Evolutionary conservation across 2,113 vertebrate species (phyloP), one percentile per base, ranked within the genome.

Genomic region (Ictalurus punctatus): DNA sequence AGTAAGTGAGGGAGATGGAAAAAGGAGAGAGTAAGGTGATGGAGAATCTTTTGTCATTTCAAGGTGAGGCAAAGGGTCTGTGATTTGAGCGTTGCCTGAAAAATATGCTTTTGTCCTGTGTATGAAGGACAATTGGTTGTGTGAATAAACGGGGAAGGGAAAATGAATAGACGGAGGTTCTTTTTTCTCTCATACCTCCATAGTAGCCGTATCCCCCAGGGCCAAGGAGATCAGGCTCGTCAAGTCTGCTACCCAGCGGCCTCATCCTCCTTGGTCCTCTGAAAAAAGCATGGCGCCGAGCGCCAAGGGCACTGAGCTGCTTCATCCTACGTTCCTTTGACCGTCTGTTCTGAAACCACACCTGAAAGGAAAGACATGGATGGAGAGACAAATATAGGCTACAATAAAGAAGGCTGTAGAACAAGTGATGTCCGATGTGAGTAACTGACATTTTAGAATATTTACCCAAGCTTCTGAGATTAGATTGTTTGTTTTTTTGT

Each of bases 261-360:
- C 98, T 96, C 97, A 98, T 98, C 93, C 98, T 97, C 92, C 98
- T 94, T 0, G 98, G 97, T 89, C 98, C 98, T 93, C 98, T 94
- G 95, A 98, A 99, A 93, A 99, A 98, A 84, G 97, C 97, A 52
- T 99, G 98, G 44, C 98, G 95, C 65, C 98, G 95, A 21, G 97
- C 97, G 0, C 98, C 97, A 79, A 99, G 95, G 0, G 97, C 97
- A 52, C 98, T 99, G 93, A 99, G 95, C 94, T 99, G 98, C 90
- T 98, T 99, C 98, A 99, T 99, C 27, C 98, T 90, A 27, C 98
- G 94, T 93, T 99, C 98, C 94, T 99, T 99, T 92, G 98, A 99
- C 89, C 98, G 88, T 12, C 97, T 94, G 92, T 97, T 97, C 95
- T 97, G 97, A 94, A 97, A 97, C 96, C 97, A 97, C 73, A 97